These are phyloP conservation scores for Ischnura elegans DNA, from an alignment of 2,888 invertebrate species.

Conservation along the genomic window DNA sequence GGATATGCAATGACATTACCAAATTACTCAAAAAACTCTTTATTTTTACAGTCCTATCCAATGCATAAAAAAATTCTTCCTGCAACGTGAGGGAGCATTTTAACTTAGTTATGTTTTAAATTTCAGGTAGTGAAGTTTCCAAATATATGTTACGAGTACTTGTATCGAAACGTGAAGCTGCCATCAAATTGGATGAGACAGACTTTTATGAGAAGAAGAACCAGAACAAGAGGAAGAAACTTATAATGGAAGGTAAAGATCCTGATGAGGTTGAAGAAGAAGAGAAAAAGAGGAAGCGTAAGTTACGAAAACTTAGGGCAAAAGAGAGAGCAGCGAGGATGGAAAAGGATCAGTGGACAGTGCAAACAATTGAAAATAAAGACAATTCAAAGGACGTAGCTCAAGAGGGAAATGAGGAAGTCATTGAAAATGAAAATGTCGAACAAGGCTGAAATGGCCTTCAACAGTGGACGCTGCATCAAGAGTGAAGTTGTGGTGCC, in stretches of 20 bases:
- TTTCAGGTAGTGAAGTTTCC: conserved; percentile 91
- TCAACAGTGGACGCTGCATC: neutral
- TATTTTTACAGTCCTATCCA: too few relatives aligned
- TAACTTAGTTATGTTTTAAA: too few relatives aligned
- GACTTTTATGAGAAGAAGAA: conserved; percentile 93
- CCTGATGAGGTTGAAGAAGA: conserved; percentile 87
- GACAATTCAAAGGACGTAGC: neutral
- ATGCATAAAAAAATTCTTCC: too few relatives aligned
- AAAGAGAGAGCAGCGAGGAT: neutral
- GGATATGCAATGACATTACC: too few relatives aligned
- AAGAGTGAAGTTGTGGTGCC: neutral
- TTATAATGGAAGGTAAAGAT: conserved; percentile 91
- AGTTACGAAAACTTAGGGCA: conserved; percentile 73
- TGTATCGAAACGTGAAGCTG: conserved; percentile 94
- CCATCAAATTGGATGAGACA: conserved; percentile 93
- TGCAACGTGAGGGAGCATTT: neutral
- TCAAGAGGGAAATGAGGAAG: too few relatives aligned
- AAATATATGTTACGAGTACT: conserved; percentile 96
- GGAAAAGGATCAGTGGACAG: neutral
- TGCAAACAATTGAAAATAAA: neutral
- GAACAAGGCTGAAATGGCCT: neutral
- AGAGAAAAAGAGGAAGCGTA: conserved; percentile 75
- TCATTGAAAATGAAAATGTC: neutral
- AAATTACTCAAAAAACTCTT: too few relatives aligned
- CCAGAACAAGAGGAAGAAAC: conserved; percentile 92